A percentile compares a stretch with the other conserved stretches of the same genome.
Evolutionary conservation across 1,140 invertebrate genomes (phyloP).

Genomic region (Sinonovacula constricta): DNA sequence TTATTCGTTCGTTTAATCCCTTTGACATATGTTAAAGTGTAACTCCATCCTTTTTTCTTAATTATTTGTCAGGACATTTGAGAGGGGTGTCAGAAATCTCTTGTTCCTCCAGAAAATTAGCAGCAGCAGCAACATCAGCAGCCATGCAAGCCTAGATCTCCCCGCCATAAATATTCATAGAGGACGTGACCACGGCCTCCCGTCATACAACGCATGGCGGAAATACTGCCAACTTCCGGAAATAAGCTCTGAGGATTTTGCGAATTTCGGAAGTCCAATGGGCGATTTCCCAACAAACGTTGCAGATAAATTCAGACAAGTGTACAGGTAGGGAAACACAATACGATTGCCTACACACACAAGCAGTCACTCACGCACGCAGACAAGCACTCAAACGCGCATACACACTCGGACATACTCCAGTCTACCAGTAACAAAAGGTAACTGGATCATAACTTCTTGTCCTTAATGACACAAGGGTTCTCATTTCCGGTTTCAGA

Average conservation of each 20-base stretch:
- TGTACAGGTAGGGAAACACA: constrained; percentile 39
- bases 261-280: neutral
- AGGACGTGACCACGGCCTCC: constrained; percentile 34
- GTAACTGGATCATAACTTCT: too few relatives aligned
- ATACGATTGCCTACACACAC: too few relatives aligned
- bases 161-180: constrained; percentile 28
- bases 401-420: too few relatives aligned
- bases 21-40: too few relatives aligned
- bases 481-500: constrained; percentile 54
- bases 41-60: too few relatives aligned
- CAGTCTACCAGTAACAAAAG: too few relatives aligned
- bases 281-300: constrained; percentile 9
- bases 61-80: constrained; percentile 9
- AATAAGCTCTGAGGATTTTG: constrained; percentile 13
- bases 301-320: constrained; percentile 28
- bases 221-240: constrained; percentile 6
- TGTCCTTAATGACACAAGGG: too few relatives aligned
- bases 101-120: constrained; percentile 10
- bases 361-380: too few relatives aligned
- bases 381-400: too few relatives aligned
- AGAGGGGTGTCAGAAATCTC: constrained; percentile 1
- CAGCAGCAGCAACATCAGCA: neutral
- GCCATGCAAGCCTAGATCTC: too few relatives aligned
- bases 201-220: constrained; percentile 16
- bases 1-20: too few relatives aligned